Evolutionary conservation across 1,140 invertebrate species (phyloP).

Genomic region (Plodia interpunctella): DNA sequence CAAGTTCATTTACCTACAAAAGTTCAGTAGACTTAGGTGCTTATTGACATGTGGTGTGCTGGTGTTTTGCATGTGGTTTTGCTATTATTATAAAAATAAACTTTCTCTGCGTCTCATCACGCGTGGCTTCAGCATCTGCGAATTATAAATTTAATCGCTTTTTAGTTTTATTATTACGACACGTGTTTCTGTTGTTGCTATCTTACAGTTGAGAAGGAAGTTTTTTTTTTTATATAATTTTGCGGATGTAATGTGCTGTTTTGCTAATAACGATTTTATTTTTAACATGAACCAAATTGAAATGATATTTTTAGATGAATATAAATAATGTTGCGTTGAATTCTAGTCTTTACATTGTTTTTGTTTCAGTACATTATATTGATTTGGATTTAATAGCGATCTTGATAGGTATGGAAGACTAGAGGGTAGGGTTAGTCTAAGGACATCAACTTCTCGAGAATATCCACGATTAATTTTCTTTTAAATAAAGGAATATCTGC

Average conservation of each 20-base stretch:
- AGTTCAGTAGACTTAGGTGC: slow-evolving; percentile 60
- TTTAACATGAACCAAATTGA: background rate
- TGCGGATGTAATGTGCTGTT: slow-evolving; percentile 6
- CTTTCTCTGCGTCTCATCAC: slow-evolving; percentile 65
- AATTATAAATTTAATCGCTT: slow-evolving; percentile 68
- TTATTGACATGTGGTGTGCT: slow-evolving; percentile 62
- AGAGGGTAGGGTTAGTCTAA: too few species aligned
- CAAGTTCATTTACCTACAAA: slow-evolving; percentile 65
- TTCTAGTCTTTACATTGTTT: too few species aligned
- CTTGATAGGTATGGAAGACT: too few species aligned
- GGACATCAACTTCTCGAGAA: too few species aligned
- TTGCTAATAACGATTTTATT: background rate
- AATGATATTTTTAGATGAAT: too few species aligned
- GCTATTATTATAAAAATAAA: slow-evolving; percentile 77
- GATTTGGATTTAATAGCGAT: too few species aligned
- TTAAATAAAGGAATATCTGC: too few species aligned
- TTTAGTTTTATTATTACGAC: slow-evolving; percentile 52
- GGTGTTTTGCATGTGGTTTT: slow-evolving; percentile 61
- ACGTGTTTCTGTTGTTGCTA: slow-evolving; percentile 47
- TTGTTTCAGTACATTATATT: too few species aligned
- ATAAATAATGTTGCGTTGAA: too few species aligned
- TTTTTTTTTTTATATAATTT: slow-evolving; percentile 22
- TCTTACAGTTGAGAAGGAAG: slow-evolving; percentile 18
- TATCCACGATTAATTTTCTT: too few species aligned
- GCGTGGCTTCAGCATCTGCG: slow-evolving; percentile 67